Evolutionary conservation across 2,797 vertebrate genomes (phyloP).

Genomic region (Phataginus tricuspis): DNA sequence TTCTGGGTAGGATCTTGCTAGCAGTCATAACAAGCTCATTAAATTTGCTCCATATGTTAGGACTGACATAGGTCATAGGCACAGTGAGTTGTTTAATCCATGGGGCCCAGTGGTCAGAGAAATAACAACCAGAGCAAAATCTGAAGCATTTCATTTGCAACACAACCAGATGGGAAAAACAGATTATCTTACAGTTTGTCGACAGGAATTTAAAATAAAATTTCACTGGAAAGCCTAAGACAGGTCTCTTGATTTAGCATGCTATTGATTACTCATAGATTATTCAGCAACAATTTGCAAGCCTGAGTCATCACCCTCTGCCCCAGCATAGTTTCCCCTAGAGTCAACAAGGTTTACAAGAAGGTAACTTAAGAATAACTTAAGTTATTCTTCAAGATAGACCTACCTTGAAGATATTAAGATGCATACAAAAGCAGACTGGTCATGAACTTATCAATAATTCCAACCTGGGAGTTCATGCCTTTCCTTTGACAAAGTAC

Average conservation of each 20-base stretch:
- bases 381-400: not conserved
- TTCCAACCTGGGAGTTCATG: not conserved
- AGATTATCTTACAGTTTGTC: not conserved
- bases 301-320: not conserved
- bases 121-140: constrained; percentile 52
- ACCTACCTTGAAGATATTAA: not conserved
- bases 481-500: not conserved
- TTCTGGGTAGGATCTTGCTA: not conserved
- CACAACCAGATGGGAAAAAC: constrained; percentile 43
- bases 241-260: not conserved
- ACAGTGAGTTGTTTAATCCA: not conserved
- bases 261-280: not conserved
- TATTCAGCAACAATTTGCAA: not conserved
- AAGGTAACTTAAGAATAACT: not conserved
- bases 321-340: not conserved
- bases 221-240: not conserved
- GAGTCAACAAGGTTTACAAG: not conserved
- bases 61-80: constrained; percentile 10
- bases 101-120: not conserved
- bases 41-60: constrained; percentile 40
- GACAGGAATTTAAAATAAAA: not conserved
- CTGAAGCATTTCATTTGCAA: not conserved
- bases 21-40: constrained; percentile 30
- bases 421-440: not conserved
- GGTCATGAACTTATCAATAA: not conserved